Evolutionary conservation across 2,797 vertebrate genomes (phyloP), one percentile per base, ranked within the genome.

Genomic region (Centropyge bicolor): DNA sequence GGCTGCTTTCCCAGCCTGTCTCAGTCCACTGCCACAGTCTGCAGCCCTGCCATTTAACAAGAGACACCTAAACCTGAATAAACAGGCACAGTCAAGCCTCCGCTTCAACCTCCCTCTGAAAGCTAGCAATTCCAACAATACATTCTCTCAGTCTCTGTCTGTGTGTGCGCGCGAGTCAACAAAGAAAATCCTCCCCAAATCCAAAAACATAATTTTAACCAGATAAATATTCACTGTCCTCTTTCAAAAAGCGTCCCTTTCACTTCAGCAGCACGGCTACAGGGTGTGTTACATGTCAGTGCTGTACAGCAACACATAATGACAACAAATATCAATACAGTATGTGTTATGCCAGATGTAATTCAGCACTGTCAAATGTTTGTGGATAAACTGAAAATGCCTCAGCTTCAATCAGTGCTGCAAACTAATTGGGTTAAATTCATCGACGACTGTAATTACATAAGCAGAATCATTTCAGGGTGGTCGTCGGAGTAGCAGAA

Each of bases 1-100:
- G 91, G 88, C 87, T 82, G 78, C 77, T 72, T 81, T 93, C 91
- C 90, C 88, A 90, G 88, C 63, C 71, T 67, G 83, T 89, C 92
- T 88, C 75, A 88, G 89, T 88, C 85, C 78, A 79, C 83, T 79
- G 90, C 82, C 84, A 85, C 85, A 88, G 87, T 86, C 82, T 88
- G 86, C 88, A 86, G 80, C 76, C 57, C 70, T 81, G 84, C 81
- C 84, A 88, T 89, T 91, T 90, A 90, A 88, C 80, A 83, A 89
- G 83, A 90, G 82, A 85, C 85, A 86, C 84, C 83, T 87, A 85
- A 89, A 91, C 81, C 83, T 81, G 71, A 84, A 81, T 54, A 73
- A 60, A 86, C 81, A 80, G 64, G n/a, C 66, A 78, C 76, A 81
- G 74, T 84, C 76, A 48, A 86, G 76, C 69, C 71, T 74, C 59